Evolutionary conservation across 2,113 vertebrate genomes (phyloP).

Genomic region (Tylochromis polylepis): DNA sequence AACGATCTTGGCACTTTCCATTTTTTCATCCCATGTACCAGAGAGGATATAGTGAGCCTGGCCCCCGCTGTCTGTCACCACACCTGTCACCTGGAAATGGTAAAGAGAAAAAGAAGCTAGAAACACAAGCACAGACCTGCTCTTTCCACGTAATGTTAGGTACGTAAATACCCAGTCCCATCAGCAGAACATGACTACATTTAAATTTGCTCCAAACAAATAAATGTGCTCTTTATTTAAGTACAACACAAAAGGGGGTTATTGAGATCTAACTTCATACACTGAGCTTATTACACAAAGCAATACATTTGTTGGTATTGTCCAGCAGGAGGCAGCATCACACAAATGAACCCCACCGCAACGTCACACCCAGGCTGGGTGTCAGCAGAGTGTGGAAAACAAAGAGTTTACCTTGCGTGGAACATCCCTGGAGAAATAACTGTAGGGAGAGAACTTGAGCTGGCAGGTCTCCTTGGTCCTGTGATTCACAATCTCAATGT

Average conservation of each 20-base stretch:
- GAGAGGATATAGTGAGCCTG: conserved; percentile 93
- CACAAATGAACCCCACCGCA: background rate
- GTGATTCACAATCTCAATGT: conserved; percentile 96
- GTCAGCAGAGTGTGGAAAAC: background rate
- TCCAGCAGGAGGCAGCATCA: conserved; percentile 58
- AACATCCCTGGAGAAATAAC: conserved; percentile 96
- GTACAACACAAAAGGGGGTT: background rate
- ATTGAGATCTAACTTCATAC: background rate
- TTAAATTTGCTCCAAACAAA: background rate
- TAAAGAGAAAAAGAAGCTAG: background rate
- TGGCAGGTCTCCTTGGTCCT: conserved; percentile 96
- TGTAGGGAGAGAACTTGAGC: conserved; percentile 96
- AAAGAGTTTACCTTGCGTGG: conserved; percentile 83
- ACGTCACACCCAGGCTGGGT: background rate
- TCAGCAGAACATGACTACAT: background rate
- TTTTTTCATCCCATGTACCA: conserved; percentile 95
- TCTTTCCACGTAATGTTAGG: background rate
- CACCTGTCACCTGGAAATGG: conserved; percentile 83
- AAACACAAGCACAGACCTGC: background rate
- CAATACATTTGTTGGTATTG: background rate
- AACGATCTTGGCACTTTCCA: conserved; percentile 89
- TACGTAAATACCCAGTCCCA: background rate
- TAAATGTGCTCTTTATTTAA: background rate
- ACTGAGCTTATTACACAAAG: background rate
- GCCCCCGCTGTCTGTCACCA: conserved; percentile 81